Evolutionary conservation across 2,888 invertebrate species (phyloP).

Genomic region (Campoplex capitator): DNA sequence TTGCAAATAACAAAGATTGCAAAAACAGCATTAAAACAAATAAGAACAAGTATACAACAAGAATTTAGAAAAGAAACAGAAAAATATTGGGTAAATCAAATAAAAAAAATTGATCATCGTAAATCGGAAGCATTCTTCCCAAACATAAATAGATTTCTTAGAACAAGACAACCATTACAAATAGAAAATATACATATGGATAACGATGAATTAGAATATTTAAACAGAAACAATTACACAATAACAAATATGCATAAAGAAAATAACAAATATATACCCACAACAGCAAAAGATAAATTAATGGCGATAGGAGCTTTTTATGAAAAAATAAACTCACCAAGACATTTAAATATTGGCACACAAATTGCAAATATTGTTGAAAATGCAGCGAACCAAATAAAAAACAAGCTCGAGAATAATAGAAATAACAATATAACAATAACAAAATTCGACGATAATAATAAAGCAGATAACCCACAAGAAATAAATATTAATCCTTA

Average conservation of each 20-base stretch:
- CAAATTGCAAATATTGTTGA: not conserved
- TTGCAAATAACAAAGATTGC: not conserved
- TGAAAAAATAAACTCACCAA: slow-evolving; percentile 55
- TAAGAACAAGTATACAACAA: not conserved
- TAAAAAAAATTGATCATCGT: slow-evolving; percentile 48
- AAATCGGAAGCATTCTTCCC: slow-evolving; percentile 60
- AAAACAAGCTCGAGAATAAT: not conserved
- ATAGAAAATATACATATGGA: slow-evolving; percentile 10
- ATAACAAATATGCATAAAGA: not conserved
- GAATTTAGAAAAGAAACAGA: not conserved
- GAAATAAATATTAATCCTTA: no score
- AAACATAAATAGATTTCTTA: slow-evolving; percentile 54
- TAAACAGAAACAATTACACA: not conserved
- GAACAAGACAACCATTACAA: not conserved
- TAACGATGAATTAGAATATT: not conserved
- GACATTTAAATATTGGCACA: slow-evolving; percentile 32
- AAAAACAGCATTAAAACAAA: not conserved
- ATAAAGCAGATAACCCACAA: no score
- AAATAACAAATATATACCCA: slow-evolving; percentile 23
- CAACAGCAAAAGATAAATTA: slow-evolving; percentile 16
- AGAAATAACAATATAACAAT: no score
- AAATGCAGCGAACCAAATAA: not conserved
- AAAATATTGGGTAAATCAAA: slow-evolving; percentile 39
- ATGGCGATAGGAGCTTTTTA: slow-evolving; percentile 62
- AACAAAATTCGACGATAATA: no score